A percentile compares a stretch with the other conserved stretches of the same genome.
phyloP scores from a whole-genome alignment of 2,888 invertebrate genomes.

The Hemicrepidius hirtus region DNA sequence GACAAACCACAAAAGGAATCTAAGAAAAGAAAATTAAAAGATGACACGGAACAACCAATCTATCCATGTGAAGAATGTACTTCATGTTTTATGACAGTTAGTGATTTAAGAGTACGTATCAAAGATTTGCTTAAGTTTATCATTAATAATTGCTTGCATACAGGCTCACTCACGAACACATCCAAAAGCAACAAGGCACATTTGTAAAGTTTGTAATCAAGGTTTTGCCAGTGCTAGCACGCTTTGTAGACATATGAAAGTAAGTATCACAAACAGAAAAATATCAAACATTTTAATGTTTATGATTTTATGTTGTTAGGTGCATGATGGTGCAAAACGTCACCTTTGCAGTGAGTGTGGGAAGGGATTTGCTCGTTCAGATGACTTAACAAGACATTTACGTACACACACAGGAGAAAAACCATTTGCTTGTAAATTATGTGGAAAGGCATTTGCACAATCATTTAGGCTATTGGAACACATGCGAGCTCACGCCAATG shows the following conservation, averaged over 20 bases:
- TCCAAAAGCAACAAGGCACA: conserved; percentile 60
- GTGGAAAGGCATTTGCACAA: conserved; percentile 69
- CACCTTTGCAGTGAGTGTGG: conserved; percentile 70
- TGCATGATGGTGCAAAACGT: conserved; percentile 67
- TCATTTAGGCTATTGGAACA: conserved; percentile 69
- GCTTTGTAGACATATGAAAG: conserved; percentile 69
- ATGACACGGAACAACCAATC: conserved; percentile 69
- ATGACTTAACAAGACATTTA: conserved; percentile 69
- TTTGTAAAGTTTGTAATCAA: conserved; percentile 70
- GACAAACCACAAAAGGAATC: conserved; percentile 30
- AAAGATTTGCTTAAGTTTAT: neutral
- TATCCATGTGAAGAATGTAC: conserved; percentile 70
- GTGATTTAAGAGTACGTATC: conserved; percentile 66
- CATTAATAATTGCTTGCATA: too few species aligned
- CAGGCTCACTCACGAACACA: conserved; percentile 64
- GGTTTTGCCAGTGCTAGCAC: conserved; percentile 71
- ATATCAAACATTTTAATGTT: too few species aligned
- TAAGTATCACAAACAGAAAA: conserved; percentile 49
- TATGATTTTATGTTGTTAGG: conserved; percentile 51
- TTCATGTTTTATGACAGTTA: conserved; percentile 66
- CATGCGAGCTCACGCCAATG: conserved; percentile 69
- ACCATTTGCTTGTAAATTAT: conserved; percentile 69
- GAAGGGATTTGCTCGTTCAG: conserved; percentile 69
- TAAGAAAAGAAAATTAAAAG: conserved; percentile 58
- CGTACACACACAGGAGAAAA: conserved; percentile 71